A percentile compares a stretch with the other conserved stretches of the same genome.
Evolutionary conservation across 2,797 vertebrate genomes (phyloP).

Genomic region (Channa striata): DNA sequence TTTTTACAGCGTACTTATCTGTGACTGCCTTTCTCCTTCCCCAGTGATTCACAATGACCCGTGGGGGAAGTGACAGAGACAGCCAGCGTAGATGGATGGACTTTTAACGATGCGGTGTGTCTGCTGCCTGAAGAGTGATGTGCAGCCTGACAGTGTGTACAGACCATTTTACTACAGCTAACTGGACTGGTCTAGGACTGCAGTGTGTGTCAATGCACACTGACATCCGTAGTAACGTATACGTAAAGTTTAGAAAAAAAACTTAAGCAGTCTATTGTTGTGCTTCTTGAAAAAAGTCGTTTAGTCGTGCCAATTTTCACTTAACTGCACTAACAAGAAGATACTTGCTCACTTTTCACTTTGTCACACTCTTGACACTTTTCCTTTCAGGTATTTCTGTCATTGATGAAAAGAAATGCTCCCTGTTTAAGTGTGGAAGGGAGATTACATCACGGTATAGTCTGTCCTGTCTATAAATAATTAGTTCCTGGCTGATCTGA

Average conservation of each 20-base stretch:
- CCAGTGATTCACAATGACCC: slow-evolving; percentile 58
- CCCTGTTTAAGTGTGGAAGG: neutral
- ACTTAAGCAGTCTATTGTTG: neutral
- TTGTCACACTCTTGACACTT: neutral
- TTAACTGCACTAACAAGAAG: neutral
- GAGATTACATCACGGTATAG: neutral
- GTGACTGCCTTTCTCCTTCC: slow-evolving; percentile 13
- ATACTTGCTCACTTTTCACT: neutral
- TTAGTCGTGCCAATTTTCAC: slow-evolving; percentile 13
- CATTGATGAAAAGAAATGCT: slow-evolving; percentile 2
- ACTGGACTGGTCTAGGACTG: slow-evolving; percentile 41
- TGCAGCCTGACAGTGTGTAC: slow-evolving; percentile 51
- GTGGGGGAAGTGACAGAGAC: slow-evolving; percentile 57
- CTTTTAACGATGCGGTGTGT: slow-evolving; percentile 78
- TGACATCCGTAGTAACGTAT: slow-evolving; percentile 13
- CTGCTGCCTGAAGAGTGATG: slow-evolving; percentile 65
- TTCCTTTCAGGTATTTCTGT: slow-evolving; percentile 3
- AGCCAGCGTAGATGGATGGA: slow-evolving; percentile 72
- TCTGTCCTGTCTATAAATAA: neutral
- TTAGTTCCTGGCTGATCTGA: slow-evolving; percentile 3
- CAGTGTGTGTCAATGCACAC: slow-evolving; percentile 20
- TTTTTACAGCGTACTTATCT: slow-evolving; percentile 13
- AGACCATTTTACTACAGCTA: slow-evolving; percentile 50
- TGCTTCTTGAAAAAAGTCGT: neutral
- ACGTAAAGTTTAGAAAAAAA: slow-evolving; percentile 6